Conservation (phyloP, 2,113 vertebrate genomes). For the Otolemur garnettii region DNA sequence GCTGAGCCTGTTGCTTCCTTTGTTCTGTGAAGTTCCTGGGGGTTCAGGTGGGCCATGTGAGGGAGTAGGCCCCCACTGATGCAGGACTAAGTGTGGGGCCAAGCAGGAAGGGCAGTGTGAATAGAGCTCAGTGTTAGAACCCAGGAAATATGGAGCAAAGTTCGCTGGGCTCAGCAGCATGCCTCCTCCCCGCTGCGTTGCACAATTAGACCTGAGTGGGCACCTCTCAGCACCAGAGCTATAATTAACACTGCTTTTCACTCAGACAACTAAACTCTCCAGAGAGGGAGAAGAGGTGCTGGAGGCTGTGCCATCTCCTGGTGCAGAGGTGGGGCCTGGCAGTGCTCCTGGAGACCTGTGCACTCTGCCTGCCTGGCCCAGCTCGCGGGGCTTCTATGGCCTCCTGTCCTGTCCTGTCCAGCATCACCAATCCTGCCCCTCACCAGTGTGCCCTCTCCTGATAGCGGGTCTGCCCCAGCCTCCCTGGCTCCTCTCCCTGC, state of each 20-base stretch:
- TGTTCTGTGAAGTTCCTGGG: not conserved
- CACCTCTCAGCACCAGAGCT: not conserved
- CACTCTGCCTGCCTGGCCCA: not conserved
- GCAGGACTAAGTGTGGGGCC: not conserved
- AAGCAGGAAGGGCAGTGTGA: not conserved
- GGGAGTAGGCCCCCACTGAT: too few species aligned
- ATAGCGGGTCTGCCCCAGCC: not conserved
- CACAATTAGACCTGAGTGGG: not conserved
- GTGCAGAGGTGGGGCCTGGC: too few species aligned
- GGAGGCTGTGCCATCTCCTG: not conserved
- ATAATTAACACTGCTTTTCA: not conserved
- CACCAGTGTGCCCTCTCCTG: not conserved
- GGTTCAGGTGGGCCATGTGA: too few species aligned
- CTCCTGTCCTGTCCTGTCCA: not conserved
- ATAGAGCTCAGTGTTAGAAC: not conserved
- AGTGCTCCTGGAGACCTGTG: too few species aligned
- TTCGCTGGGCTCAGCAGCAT: constrained; percentile 20
- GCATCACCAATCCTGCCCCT: not conserved
- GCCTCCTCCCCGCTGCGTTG: not conserved
- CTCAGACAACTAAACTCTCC: constrained; percentile 50
- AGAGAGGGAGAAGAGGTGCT: not conserved
- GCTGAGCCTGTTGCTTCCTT: not conserved
- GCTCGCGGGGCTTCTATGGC: too few species aligned
- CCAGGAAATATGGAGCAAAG: constrained; percentile 56
- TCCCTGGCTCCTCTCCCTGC: not conserved